phyloP scores from a whole-genome alignment of 2,113 vertebrate genomes.

The Sprattus sprattus region DNA sequence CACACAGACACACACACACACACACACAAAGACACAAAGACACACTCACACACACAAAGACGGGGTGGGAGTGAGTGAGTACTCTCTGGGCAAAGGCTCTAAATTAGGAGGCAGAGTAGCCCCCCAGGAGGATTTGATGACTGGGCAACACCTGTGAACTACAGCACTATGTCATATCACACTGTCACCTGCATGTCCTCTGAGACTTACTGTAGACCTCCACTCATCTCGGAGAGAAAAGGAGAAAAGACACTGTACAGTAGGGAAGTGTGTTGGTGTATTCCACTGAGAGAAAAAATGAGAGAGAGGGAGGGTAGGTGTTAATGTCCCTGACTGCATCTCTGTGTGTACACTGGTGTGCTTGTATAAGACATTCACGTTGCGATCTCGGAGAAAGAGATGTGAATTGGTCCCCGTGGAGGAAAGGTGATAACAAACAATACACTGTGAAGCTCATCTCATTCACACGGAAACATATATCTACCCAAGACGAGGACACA shows the following conservation, averaged over 20 bases:
- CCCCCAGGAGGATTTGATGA: background rate
- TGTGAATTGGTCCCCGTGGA: background rate
- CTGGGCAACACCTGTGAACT: constrained; percentile 9
- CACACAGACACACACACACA: background rate
- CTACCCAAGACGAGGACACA: background rate
- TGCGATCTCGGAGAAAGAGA: background rate
- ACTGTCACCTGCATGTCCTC: background rate
- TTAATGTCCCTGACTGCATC: background rate
- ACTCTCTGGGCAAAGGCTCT: constrained; percentile 23
- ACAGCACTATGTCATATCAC: background rate
- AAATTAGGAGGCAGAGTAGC: constrained; percentile 17
- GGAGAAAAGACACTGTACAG: background rate
- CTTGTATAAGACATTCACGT: background rate
- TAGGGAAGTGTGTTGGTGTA: background rate
- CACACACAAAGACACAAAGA: constrained; percentile 13
- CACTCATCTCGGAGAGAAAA: background rate
- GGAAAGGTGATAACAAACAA: background rate
- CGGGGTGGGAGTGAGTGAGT: background rate
- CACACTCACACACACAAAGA: constrained; percentile 10
- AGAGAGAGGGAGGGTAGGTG: background rate
- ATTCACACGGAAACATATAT: background rate
- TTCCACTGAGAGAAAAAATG: background rate
- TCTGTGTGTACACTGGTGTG: background rate
- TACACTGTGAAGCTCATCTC: constrained; percentile 4
- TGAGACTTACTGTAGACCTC: background rate